phyloP scores from a whole-genome alignment of 2,888 invertebrate genomes.

The Conus canariensis region DNA sequence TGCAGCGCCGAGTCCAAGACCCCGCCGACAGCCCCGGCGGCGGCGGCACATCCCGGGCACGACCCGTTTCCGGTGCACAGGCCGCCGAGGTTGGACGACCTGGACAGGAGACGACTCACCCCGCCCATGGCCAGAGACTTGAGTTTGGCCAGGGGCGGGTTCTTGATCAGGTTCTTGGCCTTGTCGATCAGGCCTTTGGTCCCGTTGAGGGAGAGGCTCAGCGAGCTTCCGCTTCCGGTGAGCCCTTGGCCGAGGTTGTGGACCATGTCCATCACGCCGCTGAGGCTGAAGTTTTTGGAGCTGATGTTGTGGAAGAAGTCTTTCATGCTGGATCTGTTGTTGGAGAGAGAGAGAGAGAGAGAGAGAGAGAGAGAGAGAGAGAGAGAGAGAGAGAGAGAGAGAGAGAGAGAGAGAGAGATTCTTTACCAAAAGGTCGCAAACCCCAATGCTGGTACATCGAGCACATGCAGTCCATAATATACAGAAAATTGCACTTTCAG shows the following conservation, averaged over 20 bases:
- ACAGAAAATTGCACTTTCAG: too few species aligned
- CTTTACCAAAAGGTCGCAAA: too few species aligned
- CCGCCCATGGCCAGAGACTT: constrained; percentile 38
- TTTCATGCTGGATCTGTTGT: background rate
- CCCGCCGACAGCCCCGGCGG: too few species aligned
- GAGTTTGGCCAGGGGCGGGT: constrained; percentile 8
- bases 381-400: too few species aligned
- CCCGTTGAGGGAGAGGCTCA: background rate
- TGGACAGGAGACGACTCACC: constrained; percentile 32
- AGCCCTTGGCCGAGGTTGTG: background rate
- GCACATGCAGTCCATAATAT: too few species aligned
- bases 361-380: background rate
- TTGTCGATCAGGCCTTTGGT: constrained; percentile 8
- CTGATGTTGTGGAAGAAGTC: constrained; percentile 12
- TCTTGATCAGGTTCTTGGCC: constrained; percentile 26
- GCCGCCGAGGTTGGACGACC: too few species aligned
- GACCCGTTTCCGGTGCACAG: too few species aligned
- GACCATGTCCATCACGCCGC: background rate
- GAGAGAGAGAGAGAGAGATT: too few species aligned
- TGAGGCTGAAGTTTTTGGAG: constrained; percentile 28
- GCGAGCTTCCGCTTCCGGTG: background rate
- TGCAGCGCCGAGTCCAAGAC: background rate
- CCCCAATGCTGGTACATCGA: too few species aligned
- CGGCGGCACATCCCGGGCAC: too few species aligned
- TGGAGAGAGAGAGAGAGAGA: background rate